phyloP scores from a whole-genome alignment of 1,140 invertebrate genomes.

The Anthonomus grandis region DNA sequence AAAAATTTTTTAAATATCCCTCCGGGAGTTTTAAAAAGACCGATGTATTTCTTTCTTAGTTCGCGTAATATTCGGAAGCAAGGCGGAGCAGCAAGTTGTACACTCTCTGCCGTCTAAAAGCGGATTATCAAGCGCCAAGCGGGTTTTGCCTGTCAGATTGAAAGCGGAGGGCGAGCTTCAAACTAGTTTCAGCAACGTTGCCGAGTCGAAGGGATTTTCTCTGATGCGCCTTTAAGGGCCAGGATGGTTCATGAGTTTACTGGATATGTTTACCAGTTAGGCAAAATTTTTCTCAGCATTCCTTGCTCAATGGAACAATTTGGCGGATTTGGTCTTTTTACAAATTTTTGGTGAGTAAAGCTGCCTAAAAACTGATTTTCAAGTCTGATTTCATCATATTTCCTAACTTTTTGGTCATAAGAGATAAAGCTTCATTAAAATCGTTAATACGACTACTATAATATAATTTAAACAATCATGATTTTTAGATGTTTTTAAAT shows the following conservation, averaged over 20 bases:
- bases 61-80: constrained; percentile 13
- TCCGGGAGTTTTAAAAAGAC: background rate
- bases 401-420: no score
- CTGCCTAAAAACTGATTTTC: no score
- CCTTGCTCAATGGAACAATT: no score
- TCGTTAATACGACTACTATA: no score
- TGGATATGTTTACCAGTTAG: background rate
- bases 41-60: background rate
- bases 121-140: constrained; percentile 14
- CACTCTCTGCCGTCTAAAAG: constrained; percentile 13
- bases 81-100: constrained; percentile 11
- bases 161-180: constrained; percentile 21
- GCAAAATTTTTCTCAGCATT: background rate
- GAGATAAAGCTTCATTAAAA: no score
- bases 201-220: constrained; percentile 6
- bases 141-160: constrained; percentile 14
- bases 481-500: no score
- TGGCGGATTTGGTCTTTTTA: no score
- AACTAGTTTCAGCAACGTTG: constrained; percentile 13
- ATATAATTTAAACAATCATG: no score
- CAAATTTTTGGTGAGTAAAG: no score
- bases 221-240: no score
- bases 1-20: background rate
- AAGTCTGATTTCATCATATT: no score
- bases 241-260: no score